Base-by-base conservation (phyloP, 2,888 invertebrate genomes). In the Drosophila mulleri region DNA sequence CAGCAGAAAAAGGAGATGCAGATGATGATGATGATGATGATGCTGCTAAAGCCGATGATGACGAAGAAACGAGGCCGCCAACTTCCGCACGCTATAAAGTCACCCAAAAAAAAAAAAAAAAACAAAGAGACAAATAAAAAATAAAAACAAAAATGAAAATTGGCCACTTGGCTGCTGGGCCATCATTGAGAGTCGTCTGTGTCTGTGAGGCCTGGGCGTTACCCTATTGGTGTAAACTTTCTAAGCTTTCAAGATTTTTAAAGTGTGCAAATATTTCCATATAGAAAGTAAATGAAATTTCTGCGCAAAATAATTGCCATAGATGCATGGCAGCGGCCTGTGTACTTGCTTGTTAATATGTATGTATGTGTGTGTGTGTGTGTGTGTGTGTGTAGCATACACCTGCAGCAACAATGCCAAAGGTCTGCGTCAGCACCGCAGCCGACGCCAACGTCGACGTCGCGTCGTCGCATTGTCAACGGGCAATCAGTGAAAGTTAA, bases 401-500 rank as follows among this genome's bases (percentile, higher is more conserved):
- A 78, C 72, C 73, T 66, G 78, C 67, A 62, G 59, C 75, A 73
- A 68, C 78, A 77, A 72, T 54, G 67, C 67, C 73, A 72, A 72
- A 76, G 76, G 76, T 78, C 73, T 76, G 61, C 77, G 48, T 48
- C 48, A 47, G 62, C 29, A n/a, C 45, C 50, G 39, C 52, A 44
- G 67, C 44, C 48, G 9, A 39, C 37, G 67, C 37, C 29, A 14
- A 52, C 45, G 47, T 16, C 61, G n/a, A 35, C 64, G 52, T 32
- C 53, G 35, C 64, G 47, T 65, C 66, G 58, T 67, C 78, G 85
- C 88, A 84, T 84, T 83, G 83, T 83, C 83, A 84, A 80, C 85
- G 67, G 83, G 86, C 88, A 84, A 84, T 84, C 86, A 84, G 84
- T 88, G 84, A 84, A 84, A 84, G 84, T 84, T 84, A 83, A 78